phyloP scores from a whole-genome alignment of 2,113 vertebrate genomes.

The Micromys minutus region DNA sequence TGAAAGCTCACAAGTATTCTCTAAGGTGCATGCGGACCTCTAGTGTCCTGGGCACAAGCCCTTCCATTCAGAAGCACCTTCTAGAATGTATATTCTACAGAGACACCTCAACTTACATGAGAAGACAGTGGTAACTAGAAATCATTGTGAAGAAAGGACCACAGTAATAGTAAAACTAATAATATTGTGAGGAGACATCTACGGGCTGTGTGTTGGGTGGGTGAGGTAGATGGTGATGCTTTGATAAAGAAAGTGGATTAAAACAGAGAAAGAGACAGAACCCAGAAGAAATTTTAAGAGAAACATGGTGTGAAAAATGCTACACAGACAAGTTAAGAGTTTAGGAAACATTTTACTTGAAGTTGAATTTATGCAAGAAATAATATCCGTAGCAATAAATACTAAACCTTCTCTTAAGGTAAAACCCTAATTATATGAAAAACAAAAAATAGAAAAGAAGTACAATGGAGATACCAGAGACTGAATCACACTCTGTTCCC shows the following conservation, averaged over 20 bases:
- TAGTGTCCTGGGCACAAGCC: not conserved
- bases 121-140: not conserved
- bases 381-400: not conserved
- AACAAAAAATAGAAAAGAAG: not conserved
- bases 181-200: not conserved
- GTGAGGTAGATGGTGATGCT: not conserved
- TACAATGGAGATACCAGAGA: not conserved
- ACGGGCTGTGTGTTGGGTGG: not conserved
- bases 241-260: not conserved
- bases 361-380: not conserved
- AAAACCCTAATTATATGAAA: not conserved
- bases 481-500: not conserved
- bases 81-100: not conserved
- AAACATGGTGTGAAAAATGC: not conserved
- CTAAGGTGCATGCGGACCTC: not conserved
- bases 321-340: not conserved
- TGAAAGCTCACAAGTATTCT: not conserved
- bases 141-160: not conserved
- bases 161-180: not conserved
- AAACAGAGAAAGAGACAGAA: not conserved
- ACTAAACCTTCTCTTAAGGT: not conserved
- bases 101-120: not conserved
- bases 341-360: constrained; percentile 13
- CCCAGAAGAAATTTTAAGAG: not conserved
- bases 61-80: not conserved